phyloP scores from a whole-genome alignment of 2,888 invertebrate genomes.

The Craniophora ligustri region DNA sequence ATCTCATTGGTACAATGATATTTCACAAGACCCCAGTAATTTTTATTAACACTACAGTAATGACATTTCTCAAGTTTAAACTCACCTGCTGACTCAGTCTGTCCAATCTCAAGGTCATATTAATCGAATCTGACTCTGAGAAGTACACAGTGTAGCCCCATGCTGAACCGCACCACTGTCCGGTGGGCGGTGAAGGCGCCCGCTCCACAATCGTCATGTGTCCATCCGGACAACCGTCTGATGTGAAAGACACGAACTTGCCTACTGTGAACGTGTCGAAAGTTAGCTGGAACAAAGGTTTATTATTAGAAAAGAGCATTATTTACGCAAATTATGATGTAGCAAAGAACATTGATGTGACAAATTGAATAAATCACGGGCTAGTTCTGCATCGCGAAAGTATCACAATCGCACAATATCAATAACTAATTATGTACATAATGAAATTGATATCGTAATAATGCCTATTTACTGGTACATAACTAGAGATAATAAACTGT shows the following conservation, averaged over 20 bases:
- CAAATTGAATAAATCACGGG: too few species aligned
- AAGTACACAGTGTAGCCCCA: conserved; percentile 96
- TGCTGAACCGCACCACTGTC: conserved; percentile 95
- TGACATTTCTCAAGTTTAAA: conserved; percentile 3
- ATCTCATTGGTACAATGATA: too few species aligned
- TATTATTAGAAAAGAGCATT: conserved; percentile 6
- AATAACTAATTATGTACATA: too few species aligned
- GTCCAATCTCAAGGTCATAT: conserved; percentile 92
- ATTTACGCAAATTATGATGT: too few species aligned
- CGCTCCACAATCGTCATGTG: conserved; percentile 93
- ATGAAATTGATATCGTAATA: too few species aligned
- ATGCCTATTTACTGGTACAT: too few species aligned
- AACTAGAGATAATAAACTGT: too few species aligned
- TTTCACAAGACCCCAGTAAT: too few species aligned
- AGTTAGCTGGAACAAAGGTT: conserved; percentile 90
- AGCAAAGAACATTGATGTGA: too few species aligned
- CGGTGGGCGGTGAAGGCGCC: conserved; percentile 91
- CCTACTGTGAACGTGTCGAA: conserved; percentile 95
- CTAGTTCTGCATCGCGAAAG: too few species aligned
- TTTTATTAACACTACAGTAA: too few species aligned
- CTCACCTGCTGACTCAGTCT: conserved; percentile 92
- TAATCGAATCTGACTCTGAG: conserved; percentile 94
- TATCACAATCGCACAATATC: too few species aligned
- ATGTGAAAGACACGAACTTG: conserved; percentile 93
- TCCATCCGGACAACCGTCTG: conserved; percentile 94